Evolutionary conservation across 2,113 vertebrate genomes (phyloP), one percentile per base, ranked within the genome.

Genomic region (Pristiophorus japonicus): DNA sequence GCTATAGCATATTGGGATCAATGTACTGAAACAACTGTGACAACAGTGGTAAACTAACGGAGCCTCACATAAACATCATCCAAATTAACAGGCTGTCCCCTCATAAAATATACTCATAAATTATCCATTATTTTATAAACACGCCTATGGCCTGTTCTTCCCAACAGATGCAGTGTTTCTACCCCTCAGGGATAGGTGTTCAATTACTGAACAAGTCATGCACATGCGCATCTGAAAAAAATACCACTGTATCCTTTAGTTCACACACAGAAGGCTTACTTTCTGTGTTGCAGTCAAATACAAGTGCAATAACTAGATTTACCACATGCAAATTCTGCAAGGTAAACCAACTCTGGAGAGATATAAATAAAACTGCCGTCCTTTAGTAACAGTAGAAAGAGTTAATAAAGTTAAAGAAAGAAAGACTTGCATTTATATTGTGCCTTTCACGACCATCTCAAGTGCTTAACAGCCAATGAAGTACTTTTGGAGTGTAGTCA

Each of bases 321-420:
- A 81, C 42, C 0, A 38, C 14, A 81, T 42, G 38, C 78, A 81
- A 81, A 81, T 81, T 22, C n/a, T 42, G 4, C 16, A 75, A 75
- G 34, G 73, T n/a, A 75, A n/a, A n/a, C 34, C 34, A 14, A n/a
- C 12, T 75, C 34, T 75, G 73, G 67, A 16, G 27, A 70, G 27
- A 30, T 70, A 30, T 70, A 81, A 81, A 51, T 42, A 14, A 78
- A 78, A 38, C 75, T 38, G 38, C 14, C 42, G 38, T 22, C 38
- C n/a, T 78, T 78, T n/a, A 78, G n/a, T 78, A 38, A 78, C n/a
- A 18, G 75, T n/a, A 78, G 16, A 78, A 42, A 75, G 38, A 42
- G n/a, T 81, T 81, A 81, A 81, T 81, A 20, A 78, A 78, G n/a
- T 78, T 42, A 81, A n/a, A n/a, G n/a, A n/a, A n/a, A n/a, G n/a